Percentiles rank a stretch among this genome's conserved stretches.
phyloP scores from a whole-genome alignment of 2,888 invertebrate species.

The Bruchidius siliquastri region DNA sequence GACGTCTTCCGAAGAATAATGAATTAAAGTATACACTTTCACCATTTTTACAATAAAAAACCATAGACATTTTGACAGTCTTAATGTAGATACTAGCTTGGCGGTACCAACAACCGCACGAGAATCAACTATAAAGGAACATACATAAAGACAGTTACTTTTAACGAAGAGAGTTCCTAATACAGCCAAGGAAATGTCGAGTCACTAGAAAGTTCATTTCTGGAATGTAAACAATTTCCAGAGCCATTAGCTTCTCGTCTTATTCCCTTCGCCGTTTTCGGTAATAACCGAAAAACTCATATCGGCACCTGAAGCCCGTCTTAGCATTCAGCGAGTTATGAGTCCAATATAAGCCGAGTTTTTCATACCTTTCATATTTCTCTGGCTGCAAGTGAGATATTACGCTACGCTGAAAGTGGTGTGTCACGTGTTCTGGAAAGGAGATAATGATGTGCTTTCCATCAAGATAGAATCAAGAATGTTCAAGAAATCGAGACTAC shows the following conservation, averaged over 20 bases:
- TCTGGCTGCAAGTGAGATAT: not conserved
- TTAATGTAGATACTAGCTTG: no score
- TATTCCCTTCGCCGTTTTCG: not conserved
- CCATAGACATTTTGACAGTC: no score
- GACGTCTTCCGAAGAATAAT: no score
- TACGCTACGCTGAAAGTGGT: not conserved
- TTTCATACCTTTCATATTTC: not conserved
- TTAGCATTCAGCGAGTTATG: not conserved
- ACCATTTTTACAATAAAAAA: no score
- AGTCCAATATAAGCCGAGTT: not conserved
- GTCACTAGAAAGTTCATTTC: not conserved
- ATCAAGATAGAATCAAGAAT: no score
- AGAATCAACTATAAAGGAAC: no score
- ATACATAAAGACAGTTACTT: no score
- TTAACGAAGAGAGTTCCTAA: no score
- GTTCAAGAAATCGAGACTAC: no score
- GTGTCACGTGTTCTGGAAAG: not conserved
- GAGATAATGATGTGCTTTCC: no score
- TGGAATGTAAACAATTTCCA: not conserved
- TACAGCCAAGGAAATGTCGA: not conserved
- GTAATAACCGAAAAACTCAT: not conserved
- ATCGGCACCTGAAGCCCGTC: not conserved
- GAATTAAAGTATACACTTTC: no score
- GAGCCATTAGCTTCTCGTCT: not conserved
- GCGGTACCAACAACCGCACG: no score